Percentiles rank a stretch among this genome's conserved stretches.
Conservation (phyloP, 2,113 vertebrate species). For the Hassar affinis region DNA sequence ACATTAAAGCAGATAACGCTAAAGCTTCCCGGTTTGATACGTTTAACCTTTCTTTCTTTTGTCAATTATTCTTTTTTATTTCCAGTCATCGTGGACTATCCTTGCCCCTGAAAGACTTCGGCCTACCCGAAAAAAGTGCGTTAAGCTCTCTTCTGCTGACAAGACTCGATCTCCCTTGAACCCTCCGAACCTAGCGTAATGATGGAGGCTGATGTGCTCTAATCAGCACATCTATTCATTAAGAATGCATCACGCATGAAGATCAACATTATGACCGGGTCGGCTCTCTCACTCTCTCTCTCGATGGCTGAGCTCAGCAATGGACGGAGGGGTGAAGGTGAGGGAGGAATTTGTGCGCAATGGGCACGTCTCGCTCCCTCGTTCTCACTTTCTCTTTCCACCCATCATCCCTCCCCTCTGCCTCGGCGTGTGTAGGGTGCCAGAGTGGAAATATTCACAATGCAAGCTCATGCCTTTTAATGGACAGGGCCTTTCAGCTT, state of each 20-base stretch:
- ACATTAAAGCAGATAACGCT: not conserved
- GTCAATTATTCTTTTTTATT: not conserved
- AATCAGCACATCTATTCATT: constrained; percentile 24
- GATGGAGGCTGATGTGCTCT: constrained; percentile 42
- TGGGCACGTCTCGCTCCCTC: not conserved
- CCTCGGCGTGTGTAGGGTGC: constrained; percentile 4
- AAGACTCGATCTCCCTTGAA: not conserved
- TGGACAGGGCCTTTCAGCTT: constrained; percentile 50
- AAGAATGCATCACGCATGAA: not conserved
- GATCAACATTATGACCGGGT: not conserved
- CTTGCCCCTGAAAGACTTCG: not conserved
- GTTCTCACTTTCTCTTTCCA: constrained; percentile 5
- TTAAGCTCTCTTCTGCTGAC: constrained; percentile 1
- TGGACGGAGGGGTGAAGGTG: constrained; percentile 1
- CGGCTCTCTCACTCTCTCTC: not conserved
- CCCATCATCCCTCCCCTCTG: constrained; percentile 5
- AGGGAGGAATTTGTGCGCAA: not conserved
- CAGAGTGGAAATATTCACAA: constrained; percentile 43
- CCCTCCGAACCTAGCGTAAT: constrained; percentile 7
- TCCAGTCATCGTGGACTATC: not conserved
- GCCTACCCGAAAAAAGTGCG: not conserved
- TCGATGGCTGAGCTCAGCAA: not conserved
- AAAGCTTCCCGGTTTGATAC: not conserved
- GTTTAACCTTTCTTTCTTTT: not conserved
- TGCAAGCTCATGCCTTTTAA: constrained; percentile 48